Evolutionary conservation across 2,797 vertebrate species (phyloP).

Genomic region (Limnodromus scolopaceus): DNA sequence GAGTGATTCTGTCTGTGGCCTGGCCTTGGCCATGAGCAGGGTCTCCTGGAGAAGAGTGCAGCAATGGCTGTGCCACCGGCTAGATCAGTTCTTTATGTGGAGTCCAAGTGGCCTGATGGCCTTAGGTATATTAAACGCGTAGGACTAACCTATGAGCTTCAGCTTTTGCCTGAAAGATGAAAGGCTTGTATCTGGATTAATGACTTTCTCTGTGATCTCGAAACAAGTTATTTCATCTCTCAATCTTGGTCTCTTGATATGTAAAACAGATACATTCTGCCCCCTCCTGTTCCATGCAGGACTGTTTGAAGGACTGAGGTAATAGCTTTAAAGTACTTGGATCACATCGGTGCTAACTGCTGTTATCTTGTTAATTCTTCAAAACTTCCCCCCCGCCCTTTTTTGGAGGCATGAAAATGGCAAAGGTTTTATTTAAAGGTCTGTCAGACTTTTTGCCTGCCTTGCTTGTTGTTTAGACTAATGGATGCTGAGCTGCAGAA

Average conservation of each 20-base stretch:
- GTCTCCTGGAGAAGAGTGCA: neutral
- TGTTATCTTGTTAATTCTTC: neutral
- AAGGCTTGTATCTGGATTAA: neutral
- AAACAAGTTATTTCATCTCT: neutral
- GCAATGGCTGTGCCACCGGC: accelerated
- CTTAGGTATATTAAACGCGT: neutral
- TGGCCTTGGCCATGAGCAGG: neutral
- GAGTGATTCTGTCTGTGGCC: neutral
- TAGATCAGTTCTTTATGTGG: neutral
- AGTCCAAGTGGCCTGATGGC: accelerated
- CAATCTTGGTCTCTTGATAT: neutral
- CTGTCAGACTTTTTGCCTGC: neutral
- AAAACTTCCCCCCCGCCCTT: neutral
- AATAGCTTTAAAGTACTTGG: neutral
- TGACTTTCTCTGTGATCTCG: neutral
- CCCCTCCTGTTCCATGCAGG: neutral
- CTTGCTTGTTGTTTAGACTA: constrained; percentile 41
- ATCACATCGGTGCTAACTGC: neutral
- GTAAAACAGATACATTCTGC: neutral
- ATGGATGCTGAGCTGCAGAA: neutral
- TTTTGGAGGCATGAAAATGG: neutral
- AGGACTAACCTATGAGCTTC: neutral
- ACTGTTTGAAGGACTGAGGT: neutral
- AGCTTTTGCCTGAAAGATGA: neutral
- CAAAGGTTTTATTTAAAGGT: neutral